Percentiles rank a stretch among this genome's conserved stretches.
These are phyloP conservation scores for Microhierax caerulescens DNA, from an alignment of 2,797 vertebrate genomes.

Conservation along the genomic window DNA sequence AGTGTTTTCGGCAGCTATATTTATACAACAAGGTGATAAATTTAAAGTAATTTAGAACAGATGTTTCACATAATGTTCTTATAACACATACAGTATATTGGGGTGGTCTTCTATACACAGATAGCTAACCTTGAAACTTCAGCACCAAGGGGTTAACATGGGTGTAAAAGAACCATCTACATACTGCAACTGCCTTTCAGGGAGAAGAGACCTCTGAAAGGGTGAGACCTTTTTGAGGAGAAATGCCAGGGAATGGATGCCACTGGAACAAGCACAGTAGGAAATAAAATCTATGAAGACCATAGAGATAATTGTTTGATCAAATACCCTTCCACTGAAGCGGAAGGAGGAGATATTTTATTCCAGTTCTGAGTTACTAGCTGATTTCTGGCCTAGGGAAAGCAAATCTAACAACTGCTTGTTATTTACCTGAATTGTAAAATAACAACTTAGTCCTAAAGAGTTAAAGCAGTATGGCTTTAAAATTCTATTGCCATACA, in stretches of 20 bases:
- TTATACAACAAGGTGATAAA: neutral
- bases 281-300: neutral
- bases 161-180: neutral
- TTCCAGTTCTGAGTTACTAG: neutral
- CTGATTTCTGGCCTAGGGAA: neutral
- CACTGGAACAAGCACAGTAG: neutral
- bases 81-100: neutral
- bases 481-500: neutral
- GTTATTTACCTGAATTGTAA: neutral
- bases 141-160: neutral
- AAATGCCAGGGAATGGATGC: neutral
- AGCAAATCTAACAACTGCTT: neutral
- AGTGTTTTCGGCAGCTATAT: neutral
- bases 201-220: neutral
- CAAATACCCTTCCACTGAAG: neutral
- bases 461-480: neutral
- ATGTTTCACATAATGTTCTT: neutral
- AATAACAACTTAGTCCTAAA: neutral
- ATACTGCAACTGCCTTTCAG: neutral
- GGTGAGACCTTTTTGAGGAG: neutral
- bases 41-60: slow-evolving; percentile 8
- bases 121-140: neutral
- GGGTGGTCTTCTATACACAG: neutral
- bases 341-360: neutral
- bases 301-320: neutral